Base-by-base conservation (phyloP, 1,140 invertebrate species). In the Lepidurus arcticus region DNA sequence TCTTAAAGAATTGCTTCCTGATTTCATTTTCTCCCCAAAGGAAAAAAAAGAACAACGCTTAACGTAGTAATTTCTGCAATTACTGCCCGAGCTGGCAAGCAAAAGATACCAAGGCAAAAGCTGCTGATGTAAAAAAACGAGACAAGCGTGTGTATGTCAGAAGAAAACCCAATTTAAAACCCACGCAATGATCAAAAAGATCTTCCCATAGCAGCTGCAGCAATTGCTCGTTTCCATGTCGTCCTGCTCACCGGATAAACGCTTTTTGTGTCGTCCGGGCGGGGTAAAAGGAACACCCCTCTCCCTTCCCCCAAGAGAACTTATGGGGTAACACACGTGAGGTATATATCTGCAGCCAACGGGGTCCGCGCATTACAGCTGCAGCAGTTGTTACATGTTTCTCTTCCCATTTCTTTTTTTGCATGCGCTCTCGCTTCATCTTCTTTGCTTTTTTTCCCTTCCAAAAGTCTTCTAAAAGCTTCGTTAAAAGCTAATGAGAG, bases 401-500 rank as follows among this genome's bases (percentile, higher is more conserved):
- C 21, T 65, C 45, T 65, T 65, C 21, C 53, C 6, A 13, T 65
- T 65, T 65, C 21, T 65, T 65, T 16, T 16, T 65, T 21, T 1
- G n/a, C 53, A 1, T 34, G 34, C 4, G 34, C 34, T 9, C 13
- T 16, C 8, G 53, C 13, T 65, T 65, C 53, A 1, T 65, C 0
- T 65, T 65, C 53, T 65, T 65, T n/a, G 45, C 45, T 65, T 65
- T 16, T 16, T 21, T 65, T 16, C 6, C 8, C 1, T 21, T 13
- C 16, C n/a, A 65, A 65, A 65, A 65, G 21, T 21, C 53, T 21
- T 65, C 21, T 65, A 65, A 65, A 65, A 65, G 53, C 53, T 65
- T 65, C 53, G 53, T 65, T 65, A 65, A 65, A 65, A 65, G 53
- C 53, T 65, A 65, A 65, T 65, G 53, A 65, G 53, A 65, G 9